Evolutionary conservation across 92 coral and sea anemone species (phyloP), one percentile per base, ranked within the genome.

Genomic region (Hydrozoanthus gracilis): DNA sequence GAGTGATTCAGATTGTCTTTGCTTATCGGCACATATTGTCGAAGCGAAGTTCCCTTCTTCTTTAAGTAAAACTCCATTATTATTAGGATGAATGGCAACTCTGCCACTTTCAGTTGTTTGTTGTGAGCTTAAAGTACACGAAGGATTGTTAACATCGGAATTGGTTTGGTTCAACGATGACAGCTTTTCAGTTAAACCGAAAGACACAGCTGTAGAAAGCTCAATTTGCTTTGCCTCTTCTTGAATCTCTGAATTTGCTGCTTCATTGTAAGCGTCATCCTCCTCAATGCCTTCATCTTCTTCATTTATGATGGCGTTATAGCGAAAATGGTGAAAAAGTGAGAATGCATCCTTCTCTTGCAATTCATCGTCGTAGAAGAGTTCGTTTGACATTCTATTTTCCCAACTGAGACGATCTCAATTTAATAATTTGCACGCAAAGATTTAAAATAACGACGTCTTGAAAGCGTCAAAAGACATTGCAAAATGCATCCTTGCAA

Each of bases 251-350:
- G 47, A 45, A 13, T 80, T 65, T 18, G 6, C 61, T 12, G 4
- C 14, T 12, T 54, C 61, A 11, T 12, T 13, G 14, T 4, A 7
- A 15, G 16, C 75, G 44, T 76, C 82, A 65, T 65, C 61, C n/a
- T 46, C 49, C 48, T 80, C 83, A 8, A 61, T 11, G 17, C 61
- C 85, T 70, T 80, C 85, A 12, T 80, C 85, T 2, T 80, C 85
- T 48, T 80, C 85, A 6, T 80, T 80, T n/a, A 80, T 80, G 51
- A 80, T 80, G 44, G 85, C 85, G 51, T 80, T 80, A 65, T 80
- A 74, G 5, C 85, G 46, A 80, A 80, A 80, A 80, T 65, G 85
- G 66, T 55, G 85, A 62, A 80, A 80, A 5, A 80, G 85, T 54
- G 85, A n/a, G 66, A 80, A 80, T 2, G 15, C 13, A 35, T 65